phyloP scores from a whole-genome alignment of 2,113 vertebrate genomes.

The Tragulus kanchil region DNA sequence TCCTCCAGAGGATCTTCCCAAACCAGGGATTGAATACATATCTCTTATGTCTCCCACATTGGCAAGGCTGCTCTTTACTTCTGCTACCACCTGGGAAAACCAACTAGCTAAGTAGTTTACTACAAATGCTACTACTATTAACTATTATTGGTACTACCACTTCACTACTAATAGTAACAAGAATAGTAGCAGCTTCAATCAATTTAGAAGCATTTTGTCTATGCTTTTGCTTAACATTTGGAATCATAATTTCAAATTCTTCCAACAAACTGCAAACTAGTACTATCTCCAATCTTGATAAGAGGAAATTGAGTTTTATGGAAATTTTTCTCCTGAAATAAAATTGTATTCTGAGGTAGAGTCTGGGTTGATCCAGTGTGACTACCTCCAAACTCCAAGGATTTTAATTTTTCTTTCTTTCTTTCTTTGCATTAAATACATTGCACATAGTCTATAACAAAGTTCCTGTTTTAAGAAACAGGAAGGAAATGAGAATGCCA shows the following conservation, averaged over 20 bases:
- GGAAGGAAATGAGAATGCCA: background rate
- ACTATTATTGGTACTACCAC: background rate
- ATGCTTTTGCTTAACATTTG: background rate
- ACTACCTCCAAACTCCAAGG: background rate
- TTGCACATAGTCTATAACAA: background rate
- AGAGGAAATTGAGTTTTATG: constrained; percentile 3
- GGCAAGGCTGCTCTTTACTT: too few relatives aligned
- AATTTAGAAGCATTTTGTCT: background rate
- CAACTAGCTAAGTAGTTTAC: background rate
- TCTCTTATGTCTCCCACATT: too few relatives aligned
- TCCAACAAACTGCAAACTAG: background rate
- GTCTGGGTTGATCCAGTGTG: background rate
- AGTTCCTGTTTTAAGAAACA: background rate
- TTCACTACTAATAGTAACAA: background rate
- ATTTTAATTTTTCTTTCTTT: background rate
- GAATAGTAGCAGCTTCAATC: background rate
- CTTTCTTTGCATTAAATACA: background rate
- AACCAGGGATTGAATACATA: too few relatives aligned
- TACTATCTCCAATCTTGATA: background rate
- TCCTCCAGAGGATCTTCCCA: too few relatives aligned
- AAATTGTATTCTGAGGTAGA: background rate
- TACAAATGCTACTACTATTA: background rate
- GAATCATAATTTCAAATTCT: background rate
- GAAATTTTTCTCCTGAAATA: background rate
- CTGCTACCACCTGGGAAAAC: background rate